phyloP scores from a whole-genome alignment of 1,140 invertebrate species.

The Bombus consobrinus region DNA sequence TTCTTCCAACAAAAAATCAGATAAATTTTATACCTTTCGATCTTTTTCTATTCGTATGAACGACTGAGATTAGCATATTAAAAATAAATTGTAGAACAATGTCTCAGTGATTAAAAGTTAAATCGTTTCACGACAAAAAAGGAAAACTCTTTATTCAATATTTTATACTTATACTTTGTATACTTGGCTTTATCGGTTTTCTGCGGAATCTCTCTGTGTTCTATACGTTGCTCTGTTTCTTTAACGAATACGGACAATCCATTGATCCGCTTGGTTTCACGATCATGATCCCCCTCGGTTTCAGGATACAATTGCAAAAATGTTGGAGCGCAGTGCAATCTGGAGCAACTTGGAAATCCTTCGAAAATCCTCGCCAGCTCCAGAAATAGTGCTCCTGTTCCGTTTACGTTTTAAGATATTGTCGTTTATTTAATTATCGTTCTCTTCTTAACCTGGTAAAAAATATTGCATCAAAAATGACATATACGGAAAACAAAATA shows the following conservation, averaged over 20 bases:
- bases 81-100: no score
- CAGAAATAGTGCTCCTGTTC: background rate
- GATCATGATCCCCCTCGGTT: slow-evolving; percentile 17
- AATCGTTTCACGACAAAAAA: no score
- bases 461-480: background rate
- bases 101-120: no score
- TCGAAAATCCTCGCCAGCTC: slow-evolving; percentile 43
- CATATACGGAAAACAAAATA: slow-evolving; percentile 5
- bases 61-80: no score
- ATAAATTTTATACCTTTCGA: no score
- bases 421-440: background rate
- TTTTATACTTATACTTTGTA: background rate
- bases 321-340: background rate
- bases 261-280: slow-evolving; percentile 41
- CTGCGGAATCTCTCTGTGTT: background rate
- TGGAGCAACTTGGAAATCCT: slow-evolving; percentile 37
- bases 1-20: no score
- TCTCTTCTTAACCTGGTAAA: background rate
- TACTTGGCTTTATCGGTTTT: slow-evolving; percentile 22
- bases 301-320: slow-evolving; percentile 37
- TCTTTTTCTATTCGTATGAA: no score
- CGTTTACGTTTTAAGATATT: background rate
- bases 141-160: background rate
- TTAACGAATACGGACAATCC: slow-evolving; percentile 50
- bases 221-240: background rate